Evolutionary conservation across 1,140 invertebrate genomes (phyloP).

Genomic region (Bombus sibiricus): DNA sequence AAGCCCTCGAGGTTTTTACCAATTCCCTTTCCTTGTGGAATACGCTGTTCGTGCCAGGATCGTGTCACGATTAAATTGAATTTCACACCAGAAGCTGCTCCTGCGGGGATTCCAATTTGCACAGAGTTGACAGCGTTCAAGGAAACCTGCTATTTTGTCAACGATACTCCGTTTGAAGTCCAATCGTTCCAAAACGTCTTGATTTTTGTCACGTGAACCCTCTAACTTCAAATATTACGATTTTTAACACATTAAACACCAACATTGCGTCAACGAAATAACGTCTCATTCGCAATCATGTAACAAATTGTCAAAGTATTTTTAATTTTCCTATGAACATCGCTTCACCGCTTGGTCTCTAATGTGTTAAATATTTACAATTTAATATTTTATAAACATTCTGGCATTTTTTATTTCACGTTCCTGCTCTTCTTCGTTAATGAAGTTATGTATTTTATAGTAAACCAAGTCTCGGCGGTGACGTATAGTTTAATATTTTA

Average conservation of each 20-base stretch:
- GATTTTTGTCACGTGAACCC: neutral
- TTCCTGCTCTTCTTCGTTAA: too few relatives aligned
- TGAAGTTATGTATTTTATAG: too few relatives aligned
- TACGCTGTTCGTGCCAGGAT: neutral
- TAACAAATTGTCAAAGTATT: too few relatives aligned
- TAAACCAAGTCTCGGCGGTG: too few relatives aligned
- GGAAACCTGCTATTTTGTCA: neutral
- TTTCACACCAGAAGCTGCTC: constrained; percentile 12
- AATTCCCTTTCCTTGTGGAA: neutral
- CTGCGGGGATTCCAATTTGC: neutral
- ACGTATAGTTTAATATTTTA: too few relatives aligned
- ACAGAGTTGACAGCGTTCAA: neutral
- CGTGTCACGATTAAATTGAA: constrained; percentile 30
- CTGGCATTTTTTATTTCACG: too few relatives aligned
- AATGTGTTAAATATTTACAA: too few relatives aligned
- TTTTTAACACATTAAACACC: neutral
- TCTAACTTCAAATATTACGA: neutral
- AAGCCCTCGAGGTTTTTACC: neutral
- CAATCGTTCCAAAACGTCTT: too few relatives aligned
- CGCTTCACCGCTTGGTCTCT: neutral
- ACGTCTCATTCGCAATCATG: too few relatives aligned
- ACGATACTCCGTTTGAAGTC: neutral
- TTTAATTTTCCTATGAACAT: neutral
- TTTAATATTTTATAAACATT: too few relatives aligned
- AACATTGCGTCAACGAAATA: too few relatives aligned